Percentiles rank a stretch among this genome's conserved stretches.
Evolutionary conservation across 2,888 invertebrate genomes (phyloP).

Genomic region (Embidobia sp.): DNA sequence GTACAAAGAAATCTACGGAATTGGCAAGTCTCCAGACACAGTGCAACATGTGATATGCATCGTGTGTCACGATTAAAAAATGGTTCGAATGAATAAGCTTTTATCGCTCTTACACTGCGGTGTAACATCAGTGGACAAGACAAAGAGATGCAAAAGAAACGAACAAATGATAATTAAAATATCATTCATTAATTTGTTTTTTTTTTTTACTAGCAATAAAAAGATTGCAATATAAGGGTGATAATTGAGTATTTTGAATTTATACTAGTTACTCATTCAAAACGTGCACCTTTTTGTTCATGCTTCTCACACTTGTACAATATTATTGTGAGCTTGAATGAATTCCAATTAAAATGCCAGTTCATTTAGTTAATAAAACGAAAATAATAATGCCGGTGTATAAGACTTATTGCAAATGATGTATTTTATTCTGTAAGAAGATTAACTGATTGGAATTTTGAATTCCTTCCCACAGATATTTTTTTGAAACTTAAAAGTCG

Average conservation of each 20-base stretch:
- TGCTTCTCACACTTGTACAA: neutral
- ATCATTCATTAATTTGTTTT: constrained; percentile 37
- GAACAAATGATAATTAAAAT: constrained; percentile 25
- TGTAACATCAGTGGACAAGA: constrained; percentile 20
- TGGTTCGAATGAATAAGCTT: constrained; percentile 56
- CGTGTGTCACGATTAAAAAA: constrained; percentile 55
- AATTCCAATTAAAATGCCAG: neutral
- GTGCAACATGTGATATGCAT: constrained; percentile 50
- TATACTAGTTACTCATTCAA: too few relatives aligned
- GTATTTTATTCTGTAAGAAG: too few relatives aligned
- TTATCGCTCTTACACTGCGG: constrained; percentile 39
- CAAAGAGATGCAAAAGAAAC: constrained; percentile 34
- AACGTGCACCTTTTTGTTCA: constrained; percentile 18
- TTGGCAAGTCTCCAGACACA: constrained; percentile 51
- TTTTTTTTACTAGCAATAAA: constrained; percentile 48
- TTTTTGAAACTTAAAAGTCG: neutral
- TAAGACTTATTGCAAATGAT: neutral
- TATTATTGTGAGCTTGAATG: neutral
- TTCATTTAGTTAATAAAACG: too few relatives aligned
- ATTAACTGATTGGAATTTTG: too few relatives aligned
- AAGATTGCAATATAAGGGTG: constrained; percentile 23
- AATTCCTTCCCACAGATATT: too few relatives aligned
- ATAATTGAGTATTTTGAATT: constrained; percentile 23
- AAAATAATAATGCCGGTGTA: too few relatives aligned
- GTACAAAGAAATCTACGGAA: constrained; percentile 55